Evolutionary conservation across 2,113 vertebrate species (phyloP).

Genomic region (Microcebus lehilahytsara): DNA sequence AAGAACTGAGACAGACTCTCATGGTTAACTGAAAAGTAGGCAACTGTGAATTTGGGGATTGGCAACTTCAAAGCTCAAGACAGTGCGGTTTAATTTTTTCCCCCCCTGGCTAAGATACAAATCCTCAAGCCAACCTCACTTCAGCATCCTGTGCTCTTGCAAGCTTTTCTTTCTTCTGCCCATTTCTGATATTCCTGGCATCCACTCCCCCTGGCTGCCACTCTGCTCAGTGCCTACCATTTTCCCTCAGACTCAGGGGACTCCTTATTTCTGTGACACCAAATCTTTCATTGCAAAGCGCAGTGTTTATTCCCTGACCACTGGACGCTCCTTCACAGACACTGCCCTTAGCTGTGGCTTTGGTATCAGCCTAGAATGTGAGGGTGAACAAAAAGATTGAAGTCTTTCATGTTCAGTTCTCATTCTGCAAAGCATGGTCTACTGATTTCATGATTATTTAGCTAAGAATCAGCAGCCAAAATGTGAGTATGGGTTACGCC

Average conservation of each 20-base stretch:
- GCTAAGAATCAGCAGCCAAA: neutral
- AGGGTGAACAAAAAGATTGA: neutral
- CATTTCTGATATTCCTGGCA: constrained; percentile 12
- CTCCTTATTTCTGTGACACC: neutral
- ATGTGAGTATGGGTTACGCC: neutral
- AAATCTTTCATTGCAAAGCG: neutral
- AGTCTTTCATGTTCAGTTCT: neutral
- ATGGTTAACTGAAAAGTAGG: constrained; percentile 50
- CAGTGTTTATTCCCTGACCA: neutral
- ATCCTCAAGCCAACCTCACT: constrained; percentile 43
- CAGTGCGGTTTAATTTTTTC: constrained; percentile 12
- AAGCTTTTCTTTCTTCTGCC: neutral
- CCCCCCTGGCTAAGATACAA: constrained; percentile 62
- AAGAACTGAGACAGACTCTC: constrained; percentile 59
- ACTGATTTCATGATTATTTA: constrained; percentile 52
- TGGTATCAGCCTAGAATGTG: neutral
- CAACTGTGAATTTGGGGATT: constrained; percentile 55
- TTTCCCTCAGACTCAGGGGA: neutral
- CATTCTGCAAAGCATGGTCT: neutral
- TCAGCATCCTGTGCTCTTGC: neutral
- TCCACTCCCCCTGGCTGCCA: neutral
- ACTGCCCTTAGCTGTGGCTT: neutral
- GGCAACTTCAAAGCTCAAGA: constrained; percentile 66
- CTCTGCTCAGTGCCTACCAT: neutral
- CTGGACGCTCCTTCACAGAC: neutral